Conservation (phyloP, 2,888 invertebrate genomes). For the Rhingia rostrata region DNA sequence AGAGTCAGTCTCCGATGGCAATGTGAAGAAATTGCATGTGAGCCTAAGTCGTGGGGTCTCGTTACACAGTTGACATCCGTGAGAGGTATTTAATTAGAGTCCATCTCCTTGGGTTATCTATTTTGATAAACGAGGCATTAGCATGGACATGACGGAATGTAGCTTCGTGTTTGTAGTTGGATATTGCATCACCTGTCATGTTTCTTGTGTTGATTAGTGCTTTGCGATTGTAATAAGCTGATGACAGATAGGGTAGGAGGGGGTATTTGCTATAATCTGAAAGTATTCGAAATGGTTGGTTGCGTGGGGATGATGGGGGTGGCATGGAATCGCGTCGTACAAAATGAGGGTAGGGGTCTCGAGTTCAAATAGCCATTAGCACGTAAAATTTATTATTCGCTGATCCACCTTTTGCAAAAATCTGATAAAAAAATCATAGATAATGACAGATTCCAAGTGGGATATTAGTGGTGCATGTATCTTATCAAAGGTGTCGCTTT, state of each 20-base stretch:
- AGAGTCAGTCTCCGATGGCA: neutral
- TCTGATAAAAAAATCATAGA: no score
- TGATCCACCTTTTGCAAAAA: no score
- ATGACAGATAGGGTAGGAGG: neutral
- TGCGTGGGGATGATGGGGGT: no score
- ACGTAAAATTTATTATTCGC: no score
- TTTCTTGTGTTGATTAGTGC: neutral
- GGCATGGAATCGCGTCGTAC: no score
- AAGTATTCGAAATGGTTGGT: no score
- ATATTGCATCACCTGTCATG: constrained; percentile 15
- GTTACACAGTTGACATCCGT: constrained; percentile 46
- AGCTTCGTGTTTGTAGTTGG: constrained; percentile 6
- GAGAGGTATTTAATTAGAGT: constrained; percentile 57
- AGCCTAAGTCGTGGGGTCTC: constrained; percentile 13
- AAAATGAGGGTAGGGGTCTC: no score
- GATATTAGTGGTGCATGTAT: no score
- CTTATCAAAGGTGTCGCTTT: no score
- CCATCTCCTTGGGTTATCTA: constrained; percentile 39
- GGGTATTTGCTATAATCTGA: neutral
- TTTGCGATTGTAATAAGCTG: constrained; percentile 3
- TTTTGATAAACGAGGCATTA: constrained; percentile 22
- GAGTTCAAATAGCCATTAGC: no score
- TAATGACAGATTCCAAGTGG: no score
- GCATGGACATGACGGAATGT: constrained; percentile 19
- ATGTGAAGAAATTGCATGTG: constrained; percentile 41